These are phyloP conservation scores for Acleris sparsana DNA, from an alignment of 2,888 invertebrate species.

Conservation along the genomic window DNA sequence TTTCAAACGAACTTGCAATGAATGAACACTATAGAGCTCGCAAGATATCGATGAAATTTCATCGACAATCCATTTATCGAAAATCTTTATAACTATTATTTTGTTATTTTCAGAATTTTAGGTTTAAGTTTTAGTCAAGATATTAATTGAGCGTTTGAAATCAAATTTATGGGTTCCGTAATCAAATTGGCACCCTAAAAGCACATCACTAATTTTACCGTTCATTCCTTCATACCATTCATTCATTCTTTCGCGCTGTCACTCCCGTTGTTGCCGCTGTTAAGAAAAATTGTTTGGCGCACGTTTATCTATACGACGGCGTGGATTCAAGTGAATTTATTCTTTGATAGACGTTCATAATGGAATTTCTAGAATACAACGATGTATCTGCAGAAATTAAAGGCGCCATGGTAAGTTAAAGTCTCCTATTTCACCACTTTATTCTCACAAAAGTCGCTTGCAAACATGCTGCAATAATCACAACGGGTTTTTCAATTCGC, in stretches of 20 bases:
- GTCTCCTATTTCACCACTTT: conserved; percentile 12
- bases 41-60: conserved; percentile 1
- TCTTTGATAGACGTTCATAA: conserved; percentile 48
- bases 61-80: conserved; percentile 3
- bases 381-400: conserved; percentile 93
- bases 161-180: not conserved
- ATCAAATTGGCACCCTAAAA: no score
- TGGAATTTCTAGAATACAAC: conserved; percentile 94
- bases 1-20: conserved; percentile 13
- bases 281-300: conserved; percentile 25
- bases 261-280: conserved; percentile 19
- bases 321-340: conserved; percentile 29
- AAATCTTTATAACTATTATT: no score
- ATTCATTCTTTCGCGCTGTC: conserved; percentile 9
- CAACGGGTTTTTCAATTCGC: conserved; percentile 38
- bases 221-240: not conserved
- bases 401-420: conserved; percentile 90
- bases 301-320: conserved; percentile 26
- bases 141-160: no score
- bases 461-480: conserved; percentile 53
- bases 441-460: conserved; percentile 34
- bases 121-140: no score
- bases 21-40: conserved; percentile 2
- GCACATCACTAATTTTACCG: not conserved
- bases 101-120: no score